Percentiles rank a stretch among this genome's conserved stretches.
Conservation (phyloP, 2,797 vertebrate genomes). For the Onychomys torridus region DNA sequence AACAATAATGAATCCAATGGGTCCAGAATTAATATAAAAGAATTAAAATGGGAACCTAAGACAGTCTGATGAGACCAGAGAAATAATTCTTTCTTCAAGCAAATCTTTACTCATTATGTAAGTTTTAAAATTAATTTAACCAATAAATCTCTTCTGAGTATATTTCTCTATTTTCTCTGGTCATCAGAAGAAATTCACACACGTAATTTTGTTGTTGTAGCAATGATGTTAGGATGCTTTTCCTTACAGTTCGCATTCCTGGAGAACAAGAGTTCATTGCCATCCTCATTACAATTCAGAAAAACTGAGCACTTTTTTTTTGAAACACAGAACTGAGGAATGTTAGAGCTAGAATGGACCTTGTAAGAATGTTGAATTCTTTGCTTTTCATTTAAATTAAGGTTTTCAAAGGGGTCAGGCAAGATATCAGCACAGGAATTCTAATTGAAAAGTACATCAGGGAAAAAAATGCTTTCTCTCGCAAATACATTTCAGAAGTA, state of each 20-base stretch:
- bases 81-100: not conserved
- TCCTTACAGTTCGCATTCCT: not conserved
- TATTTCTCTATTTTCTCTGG: conserved; percentile 28
- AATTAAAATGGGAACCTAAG: not conserved
- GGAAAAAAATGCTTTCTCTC: conserved; percentile 42
- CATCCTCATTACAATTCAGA: conserved; percentile 60
- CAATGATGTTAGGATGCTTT: not conserved
- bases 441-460: conserved; percentile 66
- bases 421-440: conserved; percentile 58
- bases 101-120: not conserved
- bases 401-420: conserved; percentile 70
- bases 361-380: conserved; percentile 66
- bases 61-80: not conserved
- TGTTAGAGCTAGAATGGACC: conserved; percentile 8
- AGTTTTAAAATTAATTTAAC: conserved; percentile 45
- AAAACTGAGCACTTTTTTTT: not conserved
- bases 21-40: not conserved
- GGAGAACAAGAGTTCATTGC: conserved; percentile 46
- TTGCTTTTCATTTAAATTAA: conserved; percentile 77
- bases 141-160: not conserved
- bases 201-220: not conserved
- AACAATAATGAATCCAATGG: not conserved
- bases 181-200: conserved; percentile 4
- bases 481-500: conserved; percentile 64
- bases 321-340: conserved; percentile 56